Base-by-base conservation (phyloP, 2,888 invertebrate species). In the Chloroclystis v-ata region DNA sequence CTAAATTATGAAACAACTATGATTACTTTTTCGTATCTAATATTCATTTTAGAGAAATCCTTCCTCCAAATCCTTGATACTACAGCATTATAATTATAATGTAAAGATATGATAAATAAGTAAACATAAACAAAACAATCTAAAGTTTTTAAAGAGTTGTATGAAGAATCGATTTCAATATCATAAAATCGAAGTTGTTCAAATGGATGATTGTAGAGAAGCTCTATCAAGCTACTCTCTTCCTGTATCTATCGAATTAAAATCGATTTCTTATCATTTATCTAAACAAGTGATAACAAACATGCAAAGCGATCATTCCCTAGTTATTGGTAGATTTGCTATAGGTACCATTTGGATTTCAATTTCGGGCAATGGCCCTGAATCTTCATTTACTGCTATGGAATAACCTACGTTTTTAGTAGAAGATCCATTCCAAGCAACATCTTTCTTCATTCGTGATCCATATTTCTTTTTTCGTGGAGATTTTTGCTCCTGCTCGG, bases 391-490 rank as follows among this genome's bases (percentile, higher is more conserved):
- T 72, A 81, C 66, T 64, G 78, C 75, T 70, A 82, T 63, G 57
- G 76, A 78, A 69, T 77, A 82, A 81, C 82, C 71, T 82, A 83
- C 83, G 68, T 81, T 82, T 66, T 79, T 75, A 49, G 72, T 69
- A 64, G 72, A 70, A 60, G 32, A 6, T 30, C 9, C 30, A n/a
- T 33, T 33, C 32, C 32, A 33, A 5, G n/a, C 16, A n/a, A 1
- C 32, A 61, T 74, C 65, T 63, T 57, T 59, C 70, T 61, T 45
- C 16, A 32, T 13, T 9, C 32, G 14, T 14, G 32, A 6, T 13
- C 64, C 48, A 54, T 69, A 75, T 59, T 76, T 79, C 55, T 71
- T 78, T 63, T 72, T 65, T 61, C 74, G 75, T 13, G 67, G 54
- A 30, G 70, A 57, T 40, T 65, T 43, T 8, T 66, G 14, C 14